Conservation (phyloP, 2,113 vertebrate species). For the Lagopus muta region DNA sequence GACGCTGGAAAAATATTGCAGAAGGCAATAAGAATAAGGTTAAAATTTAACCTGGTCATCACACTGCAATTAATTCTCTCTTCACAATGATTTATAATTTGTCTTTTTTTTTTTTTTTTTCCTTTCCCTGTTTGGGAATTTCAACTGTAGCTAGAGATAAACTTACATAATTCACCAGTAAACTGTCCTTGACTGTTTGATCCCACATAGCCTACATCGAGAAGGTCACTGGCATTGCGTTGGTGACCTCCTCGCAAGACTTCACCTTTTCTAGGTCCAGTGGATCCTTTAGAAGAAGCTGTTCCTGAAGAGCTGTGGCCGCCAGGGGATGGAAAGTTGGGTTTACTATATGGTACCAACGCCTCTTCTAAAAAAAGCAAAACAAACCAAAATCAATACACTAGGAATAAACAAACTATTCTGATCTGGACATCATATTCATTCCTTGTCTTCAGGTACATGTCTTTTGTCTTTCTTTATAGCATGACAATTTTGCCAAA, state of each 20-base stretch:
- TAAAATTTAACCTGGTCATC: not conserved
- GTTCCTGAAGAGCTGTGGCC: constrained; percentile 97
- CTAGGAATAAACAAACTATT: not conserved
- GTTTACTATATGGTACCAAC: constrained; percentile 95
- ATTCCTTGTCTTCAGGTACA: not conserved
- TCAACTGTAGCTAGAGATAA: constrained; percentile 22
- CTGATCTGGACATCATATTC: not conserved
- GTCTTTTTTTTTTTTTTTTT: not conserved
- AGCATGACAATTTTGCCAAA: not conserved
- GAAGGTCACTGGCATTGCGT: constrained; percentile 88
- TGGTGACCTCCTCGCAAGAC: constrained; percentile 86
- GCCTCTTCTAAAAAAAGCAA: constrained; percentile 86
- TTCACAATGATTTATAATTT: not conserved
- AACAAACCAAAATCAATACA: not conserved
- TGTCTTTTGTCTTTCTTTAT: not conserved
- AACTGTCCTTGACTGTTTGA: constrained; percentile 93
- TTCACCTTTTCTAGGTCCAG: constrained; percentile 91
- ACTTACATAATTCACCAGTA: constrained; percentile 97
- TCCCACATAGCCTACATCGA: constrained; percentile 89
- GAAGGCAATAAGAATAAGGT: not conserved
- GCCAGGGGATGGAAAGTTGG: constrained; percentile 95
- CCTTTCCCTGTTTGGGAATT: not conserved
- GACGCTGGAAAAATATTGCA: not conserved
- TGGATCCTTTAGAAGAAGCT: constrained; percentile 96
- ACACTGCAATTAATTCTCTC: not conserved